Percentiles rank a stretch among this genome's conserved stretches.
These are phyloP conservation scores for Neosilurus hyrtlii DNA, from an alignment of 2,797 vertebrate genomes.

Conservation along the genomic window DNA sequence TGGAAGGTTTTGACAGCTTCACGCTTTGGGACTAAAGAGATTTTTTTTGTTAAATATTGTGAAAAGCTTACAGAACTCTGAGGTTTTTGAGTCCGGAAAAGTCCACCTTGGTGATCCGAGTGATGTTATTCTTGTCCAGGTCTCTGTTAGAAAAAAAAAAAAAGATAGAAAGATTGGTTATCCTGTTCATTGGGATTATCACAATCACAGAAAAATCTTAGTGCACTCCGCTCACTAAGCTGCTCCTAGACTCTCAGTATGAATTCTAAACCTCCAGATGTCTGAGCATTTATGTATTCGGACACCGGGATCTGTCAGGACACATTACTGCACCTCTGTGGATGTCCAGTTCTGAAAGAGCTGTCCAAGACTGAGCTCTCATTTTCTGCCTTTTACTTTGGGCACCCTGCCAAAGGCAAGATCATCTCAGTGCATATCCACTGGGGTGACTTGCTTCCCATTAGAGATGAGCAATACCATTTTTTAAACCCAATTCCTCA, in stretches of 20 bases:
- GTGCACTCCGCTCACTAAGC: background rate
- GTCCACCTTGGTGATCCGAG: slow-evolving; percentile 91
- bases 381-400: background rate
- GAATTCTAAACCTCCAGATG: slow-evolving; percentile 10
- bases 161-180: slow-evolving; percentile 28
- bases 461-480: background rate
- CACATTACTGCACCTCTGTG: background rate
- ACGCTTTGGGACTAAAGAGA: background rate
- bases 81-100: slow-evolving; percentile 94
- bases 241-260: background rate
- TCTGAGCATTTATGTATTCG: background rate
- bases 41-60: background rate
- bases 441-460: background rate
- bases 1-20: slow-evolving; percentile 43
- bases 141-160: slow-evolving; percentile 76
- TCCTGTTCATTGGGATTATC: background rate
- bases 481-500: background rate
- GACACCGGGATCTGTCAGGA: background rate
- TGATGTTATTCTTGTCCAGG: slow-evolving; percentile 96
- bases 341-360: background rate
- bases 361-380: background rate
- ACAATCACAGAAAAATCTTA: background rate
- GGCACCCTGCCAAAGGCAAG: background rate
- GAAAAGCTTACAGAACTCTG: slow-evolving; percentile 89
- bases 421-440: background rate